Evolutionary conservation across 2,797 vertebrate genomes (phyloP).

Genomic region (Mallotus villosus): DNA sequence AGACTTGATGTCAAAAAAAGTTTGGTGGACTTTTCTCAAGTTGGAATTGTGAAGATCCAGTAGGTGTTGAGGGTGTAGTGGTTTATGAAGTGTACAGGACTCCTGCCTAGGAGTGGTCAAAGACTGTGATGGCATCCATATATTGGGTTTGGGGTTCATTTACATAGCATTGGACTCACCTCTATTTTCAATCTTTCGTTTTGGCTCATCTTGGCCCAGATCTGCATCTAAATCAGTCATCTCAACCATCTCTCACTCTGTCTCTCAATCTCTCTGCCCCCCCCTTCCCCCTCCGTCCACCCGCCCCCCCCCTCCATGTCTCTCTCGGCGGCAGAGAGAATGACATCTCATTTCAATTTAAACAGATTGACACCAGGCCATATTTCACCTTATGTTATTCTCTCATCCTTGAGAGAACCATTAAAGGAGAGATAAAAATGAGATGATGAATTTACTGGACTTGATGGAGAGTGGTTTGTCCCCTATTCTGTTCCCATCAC

Average conservation of each 20-base stretch:
- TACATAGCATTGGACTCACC: slow-evolving; percentile 34
- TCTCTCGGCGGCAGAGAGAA: slow-evolving; percentile 39
- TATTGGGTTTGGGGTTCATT: slow-evolving; percentile 25
- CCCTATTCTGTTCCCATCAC: slow-evolving; percentile 70
- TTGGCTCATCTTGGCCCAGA: slow-evolving; percentile 15
- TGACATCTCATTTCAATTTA: slow-evolving; percentile 63
- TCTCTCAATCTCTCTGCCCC: slow-evolving; percentile 40
- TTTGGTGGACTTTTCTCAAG: background rate
- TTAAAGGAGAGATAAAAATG: slow-evolving; percentile 64
- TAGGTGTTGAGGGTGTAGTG: background rate
- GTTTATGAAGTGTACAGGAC: background rate
- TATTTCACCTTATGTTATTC: slow-evolving; percentile 58
- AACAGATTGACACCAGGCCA: slow-evolving; percentile 56
- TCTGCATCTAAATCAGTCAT: slow-evolving; percentile 30
- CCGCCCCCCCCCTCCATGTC: slow-evolving; percentile 14
- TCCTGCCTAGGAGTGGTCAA: background rate
- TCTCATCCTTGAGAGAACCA: slow-evolving; percentile 57
- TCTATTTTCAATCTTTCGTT: slow-evolving; percentile 41
- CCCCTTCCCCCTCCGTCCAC: slow-evolving; percentile 12
- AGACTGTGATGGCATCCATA: background rate
- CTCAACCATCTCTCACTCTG: slow-evolving; percentile 35
- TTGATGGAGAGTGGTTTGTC: slow-evolving; percentile 54
- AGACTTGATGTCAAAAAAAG: too few species aligned
- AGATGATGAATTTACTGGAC: slow-evolving; percentile 73
- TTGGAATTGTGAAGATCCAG: background rate